Evolutionary conservation across 1,140 invertebrate genomes (phyloP), one percentile per base, ranked within the genome.

Genomic region (Carcinoscorpius rotundicauda): DNA sequence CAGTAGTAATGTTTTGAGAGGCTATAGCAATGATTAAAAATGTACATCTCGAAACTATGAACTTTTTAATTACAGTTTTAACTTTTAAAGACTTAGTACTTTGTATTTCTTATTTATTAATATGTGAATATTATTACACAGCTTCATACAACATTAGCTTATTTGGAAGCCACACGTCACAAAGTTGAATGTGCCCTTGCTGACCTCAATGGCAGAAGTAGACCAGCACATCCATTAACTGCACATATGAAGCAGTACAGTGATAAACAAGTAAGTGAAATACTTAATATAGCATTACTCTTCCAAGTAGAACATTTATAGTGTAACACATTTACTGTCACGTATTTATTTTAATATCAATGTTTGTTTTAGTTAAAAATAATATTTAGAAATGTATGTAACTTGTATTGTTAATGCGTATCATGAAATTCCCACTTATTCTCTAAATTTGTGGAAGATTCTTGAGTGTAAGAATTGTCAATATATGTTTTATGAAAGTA

Each of bases 121-220:
- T 49, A 49, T 70, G 53, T 60, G 8, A 58, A 58, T 58, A 71
- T 63, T 48, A 66, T 61, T 69, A 76, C 80, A 0, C 75, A 96
- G 91, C 92, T 93, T 82, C 85, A 87, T 72, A 89, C 89, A 4
- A 94, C 93, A 87, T 77, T 96, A 61, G 87, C 91, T 5, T 97
- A 93, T 74, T 78, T 96, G 65, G 93, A 97, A 78, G 93, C 91
- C 0, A 85, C 91, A 5, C 84, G 88, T 68, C 88, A 87, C 72
- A 96, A 97, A 78, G 82, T 96, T 48, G 85, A 89, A 52, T 85
- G 85, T 55, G 86, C 86, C 51, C 76, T 96, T 29, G 84, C 86
- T 58, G 89, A 91, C 73, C 73, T 94, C 51, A 89, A 93, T 73
- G 87, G 85, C 63, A 81, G 86, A 67, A 83, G 84, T 51, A 81